A percentile compares a stretch with the other conserved stretches of the same genome.
Conservation (phyloP, 2,888 invertebrate species). For the Rhingia rostrata region DNA sequence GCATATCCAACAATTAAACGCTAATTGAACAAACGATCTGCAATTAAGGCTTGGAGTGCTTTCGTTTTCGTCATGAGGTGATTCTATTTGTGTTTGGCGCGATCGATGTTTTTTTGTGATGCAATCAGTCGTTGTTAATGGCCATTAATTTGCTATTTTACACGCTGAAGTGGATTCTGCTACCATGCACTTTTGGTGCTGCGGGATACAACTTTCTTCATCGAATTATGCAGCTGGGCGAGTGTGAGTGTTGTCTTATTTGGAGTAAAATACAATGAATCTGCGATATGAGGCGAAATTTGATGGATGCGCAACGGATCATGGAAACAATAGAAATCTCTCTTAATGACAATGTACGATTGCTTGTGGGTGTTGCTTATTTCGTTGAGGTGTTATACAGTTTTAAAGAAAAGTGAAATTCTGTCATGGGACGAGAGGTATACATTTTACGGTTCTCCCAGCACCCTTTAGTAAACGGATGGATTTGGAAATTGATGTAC, state of each 20-base stretch:
- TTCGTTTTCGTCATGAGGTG: slow-evolving; percentile 55
- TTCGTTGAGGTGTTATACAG: background rate
- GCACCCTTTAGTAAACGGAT: too few relatives aligned
- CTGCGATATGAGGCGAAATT: slow-evolving; percentile 4
- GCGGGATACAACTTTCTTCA: slow-evolving; percentile 38
- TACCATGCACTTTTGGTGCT: background rate
- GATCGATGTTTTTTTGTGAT: slow-evolving; percentile 32
- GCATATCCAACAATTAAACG: slow-evolving; percentile 65
- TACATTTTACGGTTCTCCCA: too few relatives aligned
- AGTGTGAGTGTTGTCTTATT: background rate
- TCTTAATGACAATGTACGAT: background rate
- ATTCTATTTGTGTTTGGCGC: background rate
- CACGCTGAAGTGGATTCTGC: slow-evolving; percentile 13
- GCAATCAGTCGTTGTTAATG: slow-evolving; percentile 23
- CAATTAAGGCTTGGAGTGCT: slow-evolving; percentile 49
- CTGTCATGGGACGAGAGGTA: too few relatives aligned
- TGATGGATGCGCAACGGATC: background rate
- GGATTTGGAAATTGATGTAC: too few relatives aligned
- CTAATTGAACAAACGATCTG: slow-evolving; percentile 62
- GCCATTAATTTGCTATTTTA: slow-evolving; percentile 34
- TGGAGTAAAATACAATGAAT: background rate
- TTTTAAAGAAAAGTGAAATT: slow-evolving; percentile 8
- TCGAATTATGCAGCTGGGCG: slow-evolving; percentile 3
- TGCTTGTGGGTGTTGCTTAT: slow-evolving; percentile 2
- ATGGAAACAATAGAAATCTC: background rate